These are phyloP conservation scores for Diogma glabrata DNA, from an alignment of 2,888 invertebrate species.

Conservation along the genomic window DNA sequence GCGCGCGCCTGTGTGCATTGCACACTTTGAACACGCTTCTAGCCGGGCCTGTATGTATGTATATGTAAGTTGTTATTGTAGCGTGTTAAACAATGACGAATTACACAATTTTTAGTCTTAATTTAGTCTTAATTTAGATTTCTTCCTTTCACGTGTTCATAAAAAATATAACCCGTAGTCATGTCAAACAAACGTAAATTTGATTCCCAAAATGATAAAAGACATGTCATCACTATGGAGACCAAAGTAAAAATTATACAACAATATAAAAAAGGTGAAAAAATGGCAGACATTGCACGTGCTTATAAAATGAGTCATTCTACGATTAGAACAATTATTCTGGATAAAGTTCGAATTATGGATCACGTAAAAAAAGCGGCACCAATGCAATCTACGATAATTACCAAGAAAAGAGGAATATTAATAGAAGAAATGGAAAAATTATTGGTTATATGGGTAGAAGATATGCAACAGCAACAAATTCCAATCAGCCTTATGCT, in stretches of 20 bases:
- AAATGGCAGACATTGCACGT: not conserved
- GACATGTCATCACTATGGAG: not conserved
- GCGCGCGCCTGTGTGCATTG: no score
- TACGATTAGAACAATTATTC: not conserved
- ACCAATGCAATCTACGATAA: not conserved
- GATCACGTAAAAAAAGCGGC: not conserved
- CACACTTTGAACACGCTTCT: no score
- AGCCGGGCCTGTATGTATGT: no score
- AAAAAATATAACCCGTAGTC: no score
- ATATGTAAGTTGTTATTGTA: no score
- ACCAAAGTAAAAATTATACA: not conserved
- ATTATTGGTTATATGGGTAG: no score
- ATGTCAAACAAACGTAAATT: not conserved
- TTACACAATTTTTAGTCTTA: no score
- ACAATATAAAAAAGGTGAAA: not conserved
- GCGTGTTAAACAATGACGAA: no score
- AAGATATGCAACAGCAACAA: no score
- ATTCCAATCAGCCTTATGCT: no score
- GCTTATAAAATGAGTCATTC: not conserved
- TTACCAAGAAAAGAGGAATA: not conserved
- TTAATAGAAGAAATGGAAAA: not conserved
- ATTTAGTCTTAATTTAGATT: no score
- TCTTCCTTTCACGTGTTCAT: no score
- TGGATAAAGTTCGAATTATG: not conserved
- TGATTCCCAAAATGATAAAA: not conserved